Conservation (phyloP, 1,140 invertebrate genomes). For the Scaptomyza graminum region DNA sequence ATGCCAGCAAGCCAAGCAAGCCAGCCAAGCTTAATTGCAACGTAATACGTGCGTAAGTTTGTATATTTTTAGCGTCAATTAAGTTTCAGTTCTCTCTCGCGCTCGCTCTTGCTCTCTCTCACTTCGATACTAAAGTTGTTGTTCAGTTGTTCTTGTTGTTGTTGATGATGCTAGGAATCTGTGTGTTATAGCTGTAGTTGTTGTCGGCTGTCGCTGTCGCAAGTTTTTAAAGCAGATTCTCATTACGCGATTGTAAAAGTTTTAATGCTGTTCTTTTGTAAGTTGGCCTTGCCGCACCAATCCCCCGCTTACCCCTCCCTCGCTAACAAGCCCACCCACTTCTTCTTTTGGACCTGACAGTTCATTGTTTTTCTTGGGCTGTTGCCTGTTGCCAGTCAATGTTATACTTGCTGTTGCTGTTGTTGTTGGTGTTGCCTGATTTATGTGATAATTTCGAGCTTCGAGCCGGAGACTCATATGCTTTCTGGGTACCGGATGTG, state of each 20-base stretch:
- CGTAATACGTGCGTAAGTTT: constrained; percentile 72
- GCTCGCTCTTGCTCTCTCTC: constrained; percentile 42
- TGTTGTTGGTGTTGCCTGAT: constrained; percentile 60
- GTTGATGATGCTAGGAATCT: constrained; percentile 10
- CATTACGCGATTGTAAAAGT: constrained; percentile 82
- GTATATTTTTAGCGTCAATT: constrained; percentile 79
- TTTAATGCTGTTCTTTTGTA: constrained; percentile 83
- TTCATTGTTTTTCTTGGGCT: constrained; percentile 56
- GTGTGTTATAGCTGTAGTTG: constrained; percentile 15
- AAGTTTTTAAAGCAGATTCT: constrained; percentile 82
- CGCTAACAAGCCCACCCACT: no score
- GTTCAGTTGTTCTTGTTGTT: constrained; percentile 21
- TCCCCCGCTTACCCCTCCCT: not conserved
- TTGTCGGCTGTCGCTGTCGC: constrained; percentile 67
- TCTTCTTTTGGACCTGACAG: constrained; percentile 3
- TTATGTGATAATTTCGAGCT: constrained; percentile 80
- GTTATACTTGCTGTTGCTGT: constrained; percentile 3
- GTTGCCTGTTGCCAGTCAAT: constrained; percentile 14
- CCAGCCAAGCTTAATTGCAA: constrained; percentile 65
- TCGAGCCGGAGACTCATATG: constrained; percentile 60
- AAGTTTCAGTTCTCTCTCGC: constrained; percentile 63
- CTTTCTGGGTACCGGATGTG: constrained; percentile 70
- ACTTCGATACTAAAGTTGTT: constrained; percentile 67
- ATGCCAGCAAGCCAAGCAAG: constrained; percentile 5
- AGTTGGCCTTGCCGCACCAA: constrained; percentile 58